Evolutionary conservation across 1,140 invertebrate species (phyloP), one percentile per base, ranked within the genome.

Genomic region (Pinna nobilis): DNA sequence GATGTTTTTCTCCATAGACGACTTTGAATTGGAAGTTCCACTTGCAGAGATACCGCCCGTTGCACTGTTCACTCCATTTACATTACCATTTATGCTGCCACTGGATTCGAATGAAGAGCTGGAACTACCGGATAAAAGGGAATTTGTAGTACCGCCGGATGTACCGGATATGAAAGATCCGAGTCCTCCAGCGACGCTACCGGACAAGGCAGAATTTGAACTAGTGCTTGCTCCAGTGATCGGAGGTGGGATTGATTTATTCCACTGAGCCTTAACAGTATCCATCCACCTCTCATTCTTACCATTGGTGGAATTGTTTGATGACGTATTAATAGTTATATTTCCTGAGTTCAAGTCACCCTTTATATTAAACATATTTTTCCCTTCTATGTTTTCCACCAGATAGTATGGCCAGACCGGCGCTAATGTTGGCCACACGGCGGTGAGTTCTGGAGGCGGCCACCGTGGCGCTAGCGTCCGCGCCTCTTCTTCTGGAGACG

Each of bases 351-450:
- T 33, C 1, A 33, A 59, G 18, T 33, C 55, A 33, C 18, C 30
- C 3, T 32, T 59, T 3, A 30, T 33, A 59, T 33, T 59, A 35
- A 59, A 59, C 30, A 35, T 59, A 33, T 59, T 33, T 59, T 33
- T 32, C 3, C 32, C 55, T 33, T 33, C 55, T n/a, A 59, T 59
- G 30, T 59, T 59, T 59, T 59, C 55, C 37, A 59, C 37, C 13
- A 32, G 20, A 59, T 63, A 63, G 44, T 41, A 63, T 23, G 59
- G 59, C 18, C 37, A 63, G n/a, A 63, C 59, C 0, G 59, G 59
- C n/a, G 59, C 59, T 15, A 63, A 30, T 15, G 59, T 63, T 20
- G 59, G 59, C 59, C 59, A 63, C 15, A 63, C 37, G 0, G 59
- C 18, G 28, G 33, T 41, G 35, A 63, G 39, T 11, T 28, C 18